phyloP scores from a whole-genome alignment of 1,140 invertebrate species.

The Drosophila sproati region DNA sequence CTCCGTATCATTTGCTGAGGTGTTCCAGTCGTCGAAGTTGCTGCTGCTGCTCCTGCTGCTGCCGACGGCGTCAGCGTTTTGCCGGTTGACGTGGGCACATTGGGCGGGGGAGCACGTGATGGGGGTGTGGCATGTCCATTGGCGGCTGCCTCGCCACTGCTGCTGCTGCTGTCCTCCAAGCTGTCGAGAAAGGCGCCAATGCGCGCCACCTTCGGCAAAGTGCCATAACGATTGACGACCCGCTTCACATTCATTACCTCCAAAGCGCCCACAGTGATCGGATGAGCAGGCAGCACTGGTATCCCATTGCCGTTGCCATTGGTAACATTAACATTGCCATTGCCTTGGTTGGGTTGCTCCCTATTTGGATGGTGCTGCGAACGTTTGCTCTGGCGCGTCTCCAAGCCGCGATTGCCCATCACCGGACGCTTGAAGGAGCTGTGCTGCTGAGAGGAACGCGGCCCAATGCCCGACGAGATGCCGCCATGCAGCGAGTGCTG shows the following conservation, averaged over 20 bases:
- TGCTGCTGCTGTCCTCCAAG: conserved; percentile 86
- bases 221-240: conserved; percentile 98
- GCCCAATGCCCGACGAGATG: conserved; percentile 68
- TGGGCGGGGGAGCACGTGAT: conserved; percentile 20
- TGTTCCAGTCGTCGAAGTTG: conserved; percentile 10
- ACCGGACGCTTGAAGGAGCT: conserved; percentile 86
- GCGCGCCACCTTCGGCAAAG: conserved; percentile 96
- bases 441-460: conserved; percentile 72
- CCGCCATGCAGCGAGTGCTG: conserved; percentile 78
- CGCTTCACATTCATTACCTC: conserved; percentile 98
- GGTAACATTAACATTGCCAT: conserved; percentile 13
- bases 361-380: conserved; percentile 86
- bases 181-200: conserved; percentile 98
- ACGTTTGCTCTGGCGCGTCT: conserved; percentile 86
- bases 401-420: conserved; percentile 85
- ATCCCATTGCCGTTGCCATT: conserved; percentile 42
- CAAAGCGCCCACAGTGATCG: conserved; percentile 91
- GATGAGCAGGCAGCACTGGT: conserved; percentile 61
- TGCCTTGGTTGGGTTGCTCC: conserved; percentile 9
- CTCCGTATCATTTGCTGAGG: conserved; percentile 91
- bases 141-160: conserved; percentile 29
- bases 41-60: conserved; percentile 84
- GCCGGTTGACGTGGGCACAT: conserved; percentile 4
- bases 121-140: conserved; percentile 68
- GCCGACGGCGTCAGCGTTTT: conserved; percentile 40